These are phyloP conservation scores for Sebastes trivittatus DNA, from an alignment of 2,797 vertebrate genomes.

Conservation along the genomic window DNA sequence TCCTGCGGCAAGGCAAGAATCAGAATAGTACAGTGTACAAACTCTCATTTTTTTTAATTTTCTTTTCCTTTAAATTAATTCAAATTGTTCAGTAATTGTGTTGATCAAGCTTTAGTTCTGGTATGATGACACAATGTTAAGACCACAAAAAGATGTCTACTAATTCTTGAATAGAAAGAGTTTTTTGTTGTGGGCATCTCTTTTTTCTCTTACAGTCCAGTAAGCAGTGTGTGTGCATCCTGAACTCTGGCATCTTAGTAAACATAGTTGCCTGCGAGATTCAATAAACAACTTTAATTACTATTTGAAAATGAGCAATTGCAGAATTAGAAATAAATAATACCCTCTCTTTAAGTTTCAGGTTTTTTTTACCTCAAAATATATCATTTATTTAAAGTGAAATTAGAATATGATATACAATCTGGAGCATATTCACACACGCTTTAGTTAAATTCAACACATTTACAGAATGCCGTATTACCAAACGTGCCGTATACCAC, in stretches of 20 bases:
- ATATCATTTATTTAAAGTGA: constrained; percentile 5
- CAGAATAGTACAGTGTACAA: neutral
- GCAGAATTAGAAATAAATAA: constrained; percentile 33
- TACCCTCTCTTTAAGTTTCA: constrained; percentile 39
- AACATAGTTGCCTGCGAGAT: constrained; percentile 59
- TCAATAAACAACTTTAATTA: constrained; percentile 73
- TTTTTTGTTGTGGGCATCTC: neutral
- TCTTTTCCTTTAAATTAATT: neutral
- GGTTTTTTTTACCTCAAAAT: neutral
- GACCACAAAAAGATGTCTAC: neutral
- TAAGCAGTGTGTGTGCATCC: constrained; percentile 41
- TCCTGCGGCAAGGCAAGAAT: neutral
- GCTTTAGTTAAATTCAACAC: constrained; percentile 1
- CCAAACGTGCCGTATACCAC: constrained; percentile 13
- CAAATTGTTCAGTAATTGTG: neutral
- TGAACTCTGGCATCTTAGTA: constrained; percentile 67
- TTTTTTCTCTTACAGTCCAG: constrained; percentile 25
- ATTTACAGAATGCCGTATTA: constrained; percentile 14
- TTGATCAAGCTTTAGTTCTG: neutral
- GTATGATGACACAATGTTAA: neutral
- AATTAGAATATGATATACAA: neutral
- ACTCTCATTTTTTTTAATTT: neutral
- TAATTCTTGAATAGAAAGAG: neutral
- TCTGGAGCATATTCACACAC: neutral
- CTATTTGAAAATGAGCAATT: constrained; percentile 53